These are phyloP conservation scores for Trachops cirrhosus DNA, from an alignment of 2,797 vertebrate genomes.

Conservation along the genomic window DNA sequence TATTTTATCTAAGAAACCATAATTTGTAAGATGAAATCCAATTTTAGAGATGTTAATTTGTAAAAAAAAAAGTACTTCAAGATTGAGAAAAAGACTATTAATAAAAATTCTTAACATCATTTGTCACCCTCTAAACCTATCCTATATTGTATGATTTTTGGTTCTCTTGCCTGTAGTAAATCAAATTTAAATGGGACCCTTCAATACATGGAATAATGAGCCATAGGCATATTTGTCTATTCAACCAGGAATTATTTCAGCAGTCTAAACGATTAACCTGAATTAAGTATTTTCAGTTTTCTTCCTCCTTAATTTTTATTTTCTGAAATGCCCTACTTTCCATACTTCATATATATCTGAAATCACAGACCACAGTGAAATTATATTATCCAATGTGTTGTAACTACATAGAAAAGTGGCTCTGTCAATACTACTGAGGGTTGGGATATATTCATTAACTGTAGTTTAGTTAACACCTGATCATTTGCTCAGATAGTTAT, in stretches of 20 bases:
- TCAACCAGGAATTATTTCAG: background rate
- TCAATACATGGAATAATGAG: background rate
- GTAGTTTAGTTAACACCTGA: conserved; percentile 40
- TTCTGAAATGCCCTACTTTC: background rate
- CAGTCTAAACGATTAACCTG: background rate
- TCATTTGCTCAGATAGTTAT: conserved; percentile 7
- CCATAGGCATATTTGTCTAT: background rate
- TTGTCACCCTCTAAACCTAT: background rate
- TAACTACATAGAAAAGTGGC: background rate
- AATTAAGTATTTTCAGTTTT: background rate
- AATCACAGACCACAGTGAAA: background rate
- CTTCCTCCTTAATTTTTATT: background rate
- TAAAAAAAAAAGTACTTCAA: background rate
- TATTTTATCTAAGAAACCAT: background rate
- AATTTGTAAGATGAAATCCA: background rate
- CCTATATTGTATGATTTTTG: background rate
- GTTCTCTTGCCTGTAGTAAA: background rate
- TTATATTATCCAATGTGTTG: background rate
- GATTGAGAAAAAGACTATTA: background rate
- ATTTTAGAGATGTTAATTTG: background rate
- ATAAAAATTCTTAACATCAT: background rate
- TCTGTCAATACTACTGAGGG: background rate
- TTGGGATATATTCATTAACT: conserved; percentile 18
- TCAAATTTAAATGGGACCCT: background rate
- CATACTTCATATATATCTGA: background rate